phyloP scores from a whole-genome alignment of 2,113 vertebrate genomes.

The Peromyscus leucopus region DNA sequence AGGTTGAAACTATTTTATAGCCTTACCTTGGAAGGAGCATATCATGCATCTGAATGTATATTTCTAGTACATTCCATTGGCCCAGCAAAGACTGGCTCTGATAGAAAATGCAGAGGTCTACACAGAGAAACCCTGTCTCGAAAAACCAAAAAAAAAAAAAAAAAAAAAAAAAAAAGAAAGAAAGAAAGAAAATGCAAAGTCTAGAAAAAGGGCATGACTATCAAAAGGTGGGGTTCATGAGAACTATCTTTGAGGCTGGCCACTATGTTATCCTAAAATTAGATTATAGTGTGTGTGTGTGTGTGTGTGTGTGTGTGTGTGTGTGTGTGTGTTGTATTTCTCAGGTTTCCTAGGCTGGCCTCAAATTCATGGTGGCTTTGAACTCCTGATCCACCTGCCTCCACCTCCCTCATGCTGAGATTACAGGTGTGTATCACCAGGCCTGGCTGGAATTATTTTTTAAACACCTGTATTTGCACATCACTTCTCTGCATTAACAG shows the following conservation, averaged over 20 bases:
- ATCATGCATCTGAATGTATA: not conserved
- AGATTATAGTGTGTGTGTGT: not conserved
- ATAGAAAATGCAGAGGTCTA: not conserved
- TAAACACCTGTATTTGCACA: not conserved
- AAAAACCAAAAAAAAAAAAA: no score
- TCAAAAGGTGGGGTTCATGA: not conserved
- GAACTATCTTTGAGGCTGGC: not conserved
- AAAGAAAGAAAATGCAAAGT: no score
- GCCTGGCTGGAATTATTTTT: not conserved
- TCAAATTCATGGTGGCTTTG: not conserved
- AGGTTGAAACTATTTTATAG: not conserved
- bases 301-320: not conserved
- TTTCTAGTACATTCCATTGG: not conserved
- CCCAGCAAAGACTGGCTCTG: not conserved
- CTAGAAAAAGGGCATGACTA: not conserved
- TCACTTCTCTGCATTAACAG: not conserved
- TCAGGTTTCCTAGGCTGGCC: not conserved
- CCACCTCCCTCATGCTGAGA: not conserved
- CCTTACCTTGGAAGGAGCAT: not conserved
- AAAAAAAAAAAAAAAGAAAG: no score
- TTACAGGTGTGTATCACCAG: not conserved
- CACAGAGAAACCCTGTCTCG: no score
- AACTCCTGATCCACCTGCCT: not conserved
- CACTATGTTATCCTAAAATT: not conserved
- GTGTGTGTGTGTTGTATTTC: not conserved